Percentiles rank a stretch among this genome's conserved stretches.
Evolutionary conservation across 2,888 invertebrate species (phyloP).

Genomic region (Chalcis sispes): DNA sequence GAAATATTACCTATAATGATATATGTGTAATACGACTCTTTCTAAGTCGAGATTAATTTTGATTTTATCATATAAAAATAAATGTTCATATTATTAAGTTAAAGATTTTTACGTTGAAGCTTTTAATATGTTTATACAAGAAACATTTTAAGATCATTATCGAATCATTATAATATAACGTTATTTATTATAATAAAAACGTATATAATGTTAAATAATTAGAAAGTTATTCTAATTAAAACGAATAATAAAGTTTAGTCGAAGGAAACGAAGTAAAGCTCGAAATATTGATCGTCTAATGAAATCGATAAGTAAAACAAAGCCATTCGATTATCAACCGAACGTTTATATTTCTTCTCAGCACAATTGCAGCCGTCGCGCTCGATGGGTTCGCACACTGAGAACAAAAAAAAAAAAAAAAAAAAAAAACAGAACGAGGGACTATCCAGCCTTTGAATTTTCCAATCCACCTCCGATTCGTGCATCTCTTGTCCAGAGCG

Average conservation of each 20-base stretch:
- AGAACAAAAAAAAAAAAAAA: background rate
- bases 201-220: too few species aligned
- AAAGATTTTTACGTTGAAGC: background rate
- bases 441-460: conserved; percentile 26
- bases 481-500: background rate
- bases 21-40: background rate
- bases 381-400: background rate
- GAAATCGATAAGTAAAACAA: conserved; percentile 50
- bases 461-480: background rate
- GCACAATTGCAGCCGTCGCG: conserved; percentile 30
- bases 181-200: background rate
- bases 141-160: background rate
- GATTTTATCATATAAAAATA: background rate
- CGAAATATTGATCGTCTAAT: conserved; percentile 25
- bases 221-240: background rate
- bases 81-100: background rate
- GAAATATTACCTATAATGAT: conserved; percentile 1
- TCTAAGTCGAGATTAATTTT: background rate
- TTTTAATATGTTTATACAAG: background rate
- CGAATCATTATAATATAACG: background rate
- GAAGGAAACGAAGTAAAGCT: background rate
- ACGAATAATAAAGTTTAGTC: background rate
- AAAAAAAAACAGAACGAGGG: too few species aligned
- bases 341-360: conserved; percentile 38
- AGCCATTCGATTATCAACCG: conserved; percentile 41